Base-by-base conservation (phyloP, 2,113 vertebrate species). In the Orthonyx spaldingii region DNA sequence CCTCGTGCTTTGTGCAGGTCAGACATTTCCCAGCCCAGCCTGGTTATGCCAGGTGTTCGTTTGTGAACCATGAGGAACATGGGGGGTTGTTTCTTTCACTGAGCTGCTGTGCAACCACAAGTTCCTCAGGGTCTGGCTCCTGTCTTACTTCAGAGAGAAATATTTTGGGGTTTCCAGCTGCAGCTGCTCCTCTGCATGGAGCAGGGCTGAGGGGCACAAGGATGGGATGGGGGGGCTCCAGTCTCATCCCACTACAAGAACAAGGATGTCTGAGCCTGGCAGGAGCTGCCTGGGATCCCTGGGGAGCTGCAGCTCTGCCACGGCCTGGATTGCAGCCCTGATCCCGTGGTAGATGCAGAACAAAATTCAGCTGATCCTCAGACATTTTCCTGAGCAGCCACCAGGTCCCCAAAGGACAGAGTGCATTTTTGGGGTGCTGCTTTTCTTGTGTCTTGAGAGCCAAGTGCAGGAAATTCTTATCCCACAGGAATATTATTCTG, bases 1-100 rank as follows among this genome's bases (percentile, higher is more conserved):
- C 13, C 4, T 1, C 0, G 1, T 13, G 33, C 49, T 59, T 28
- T 21, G 30, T 41, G 85, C 17, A 15, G 39, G 3, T 81, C 10
- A 0, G 39, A 13, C 9, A 0, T 52, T 27, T 32, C 18, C 53
- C 27, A 64, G 19, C 32, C 47, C 47, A 16, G 32, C 28, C 28
- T 37, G 11, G 9, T 47, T 24, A 7, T 7, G 24, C 27, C 65
- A 44, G 65, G 63, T 16, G 61, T 50, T n/a, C n/a, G n/a, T n/a
- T n/a, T n/a, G n/a, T n/a, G n/a, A n/a, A n/a, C n/a, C n/a, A n/a
- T n/a, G n/a, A n/a, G n/a, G n/a, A n/a, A n/a, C n/a, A n/a, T n/a
- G n/a, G n/a, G n/a, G n/a, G n/a, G n/a, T n/a, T n/a, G n/a, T n/a
- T n/a, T n/a, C n/a, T n/a, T n/a, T n/a, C n/a, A n/a, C n/a, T n/a